These are phyloP conservation scores for Helicoverpa armigera DNA, from an alignment of 1,140 invertebrate species.

Conservation along the genomic window DNA sequence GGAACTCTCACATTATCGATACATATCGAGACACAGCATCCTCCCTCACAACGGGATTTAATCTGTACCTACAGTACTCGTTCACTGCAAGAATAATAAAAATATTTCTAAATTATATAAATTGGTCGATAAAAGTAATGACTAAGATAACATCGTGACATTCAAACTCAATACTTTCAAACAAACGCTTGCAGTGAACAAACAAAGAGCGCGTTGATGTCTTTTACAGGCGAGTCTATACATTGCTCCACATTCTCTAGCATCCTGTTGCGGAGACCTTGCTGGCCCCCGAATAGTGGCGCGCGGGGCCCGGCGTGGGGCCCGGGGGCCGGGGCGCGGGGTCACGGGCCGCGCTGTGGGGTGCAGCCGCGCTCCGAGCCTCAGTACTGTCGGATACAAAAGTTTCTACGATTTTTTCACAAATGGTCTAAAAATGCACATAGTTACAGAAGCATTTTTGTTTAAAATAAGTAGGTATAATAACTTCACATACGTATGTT, in stretches of 20 bases:
- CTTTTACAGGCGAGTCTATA: not conserved
- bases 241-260: conserved; percentile 7
- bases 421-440: too few relatives aligned
- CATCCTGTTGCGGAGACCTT: conserved; percentile 1
- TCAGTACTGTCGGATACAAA: not conserved
- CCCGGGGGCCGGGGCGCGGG: conserved; percentile 1
- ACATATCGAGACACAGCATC: too few relatives aligned
- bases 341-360: conserved; percentile 34
- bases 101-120: not conserved
- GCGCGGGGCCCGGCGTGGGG: conserved; percentile 3
- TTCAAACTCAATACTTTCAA: not conserved
- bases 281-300: conserved; percentile 27
- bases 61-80: too few relatives aligned
- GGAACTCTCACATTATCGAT: too few relatives aligned
- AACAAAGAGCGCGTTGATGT: too few relatives aligned
- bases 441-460: too few relatives aligned
- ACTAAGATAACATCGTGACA: not conserved
- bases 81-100: not conserved
- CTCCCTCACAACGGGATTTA: too few relatives aligned
- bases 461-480: too few relatives aligned
- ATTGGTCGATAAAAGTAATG: conserved; percentile 1
- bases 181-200: not conserved
- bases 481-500: too few relatives aligned
- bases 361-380: conserved; percentile 16
- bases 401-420: not conserved